These are phyloP conservation scores for Phrynocephalus versicolor DNA, from an alignment of 2,113 vertebrate species.

Conservation along the genomic window DNA sequence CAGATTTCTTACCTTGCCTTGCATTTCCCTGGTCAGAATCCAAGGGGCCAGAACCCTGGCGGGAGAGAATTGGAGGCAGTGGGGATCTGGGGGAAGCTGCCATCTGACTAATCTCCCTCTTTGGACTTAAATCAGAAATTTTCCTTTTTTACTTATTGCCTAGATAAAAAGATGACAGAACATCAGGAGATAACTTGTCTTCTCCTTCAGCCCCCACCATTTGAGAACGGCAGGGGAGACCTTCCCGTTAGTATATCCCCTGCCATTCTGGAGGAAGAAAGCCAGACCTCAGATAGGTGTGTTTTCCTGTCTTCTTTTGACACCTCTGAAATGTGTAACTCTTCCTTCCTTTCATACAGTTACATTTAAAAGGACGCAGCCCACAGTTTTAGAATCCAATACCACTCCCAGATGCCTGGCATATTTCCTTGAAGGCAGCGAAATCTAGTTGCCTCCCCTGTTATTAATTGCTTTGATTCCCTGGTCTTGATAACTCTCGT, in stretches of 20 bases:
- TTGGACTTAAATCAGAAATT: constrained; percentile 36
- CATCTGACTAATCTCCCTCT: constrained; percentile 29
- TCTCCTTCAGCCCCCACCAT: neutral
- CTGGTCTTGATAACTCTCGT: neutral
- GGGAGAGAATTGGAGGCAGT: constrained; percentile 1
- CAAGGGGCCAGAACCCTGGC: constrained; percentile 19
- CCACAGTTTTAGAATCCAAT: neutral
- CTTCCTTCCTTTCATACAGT: constrained; percentile 1
- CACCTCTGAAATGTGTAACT: constrained; percentile 13
- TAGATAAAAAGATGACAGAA: constrained; percentile 34
- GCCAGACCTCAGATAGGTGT: neutral
- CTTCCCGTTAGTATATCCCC: neutral
- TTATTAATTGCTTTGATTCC: neutral
- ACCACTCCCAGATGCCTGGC: constrained; percentile 13
- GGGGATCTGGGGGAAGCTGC: constrained; percentile 45
- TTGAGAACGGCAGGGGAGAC: constrained; percentile 4
- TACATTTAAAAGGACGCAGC: neutral
- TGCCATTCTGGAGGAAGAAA: neutral
- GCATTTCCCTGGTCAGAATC: neutral
- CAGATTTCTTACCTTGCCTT: constrained; percentile 49
- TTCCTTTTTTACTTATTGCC: constrained; percentile 25
- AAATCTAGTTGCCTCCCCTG: neutral
- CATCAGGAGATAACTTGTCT: neutral
- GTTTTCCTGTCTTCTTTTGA: constrained; percentile 8
- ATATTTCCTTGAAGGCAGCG: constrained; percentile 17